Conservation (phyloP, 2,797 vertebrate species). For the Poeciliopsis paucimaculata region DNA sequence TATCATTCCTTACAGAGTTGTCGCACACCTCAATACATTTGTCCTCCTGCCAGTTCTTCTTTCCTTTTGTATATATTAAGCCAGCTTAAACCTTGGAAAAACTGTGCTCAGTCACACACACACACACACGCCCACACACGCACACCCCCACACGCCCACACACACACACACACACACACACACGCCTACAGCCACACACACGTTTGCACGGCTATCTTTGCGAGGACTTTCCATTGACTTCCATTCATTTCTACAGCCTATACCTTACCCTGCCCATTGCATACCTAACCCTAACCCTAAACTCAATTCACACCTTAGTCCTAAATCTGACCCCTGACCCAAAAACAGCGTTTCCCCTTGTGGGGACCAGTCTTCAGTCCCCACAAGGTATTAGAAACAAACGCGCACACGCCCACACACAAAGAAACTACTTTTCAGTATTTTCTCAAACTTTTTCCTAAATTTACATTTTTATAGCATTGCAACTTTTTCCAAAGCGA, state of each 20-base stretch:
- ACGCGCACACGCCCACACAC: conserved; percentile 4
- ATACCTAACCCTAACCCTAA: too few relatives aligned
- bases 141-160: neutral
- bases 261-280: too few relatives aligned
- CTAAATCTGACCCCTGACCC: too few relatives aligned
- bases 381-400: too few relatives aligned
- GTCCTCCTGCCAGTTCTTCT: conserved; percentile 39
- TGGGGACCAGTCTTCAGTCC: too few relatives aligned
- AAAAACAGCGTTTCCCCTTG: too few relatives aligned
- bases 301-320: too few relatives aligned
- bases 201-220: too few relatives aligned
- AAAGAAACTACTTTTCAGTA: neutral
- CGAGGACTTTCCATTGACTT: too few relatives aligned
- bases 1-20: conserved; percentile 69
- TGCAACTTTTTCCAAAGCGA: conserved; percentile 16
- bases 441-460: conserved; percentile 30
- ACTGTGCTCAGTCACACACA: conserved; percentile 37
- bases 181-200: conserved; percentile 18
- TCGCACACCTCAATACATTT: conserved; percentile 67
- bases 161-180: conserved; percentile 20
- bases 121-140: conserved; percentile 18
- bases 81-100: conserved; percentile 49
- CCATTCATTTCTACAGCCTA: too few relatives aligned
- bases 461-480: conserved; percentile 9
- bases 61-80: conserved; percentile 47